These are phyloP conservation scores for Yponomeuta evonymella DNA, from an alignment of 2,888 invertebrate genomes.

Conservation along the genomic window DNA sequence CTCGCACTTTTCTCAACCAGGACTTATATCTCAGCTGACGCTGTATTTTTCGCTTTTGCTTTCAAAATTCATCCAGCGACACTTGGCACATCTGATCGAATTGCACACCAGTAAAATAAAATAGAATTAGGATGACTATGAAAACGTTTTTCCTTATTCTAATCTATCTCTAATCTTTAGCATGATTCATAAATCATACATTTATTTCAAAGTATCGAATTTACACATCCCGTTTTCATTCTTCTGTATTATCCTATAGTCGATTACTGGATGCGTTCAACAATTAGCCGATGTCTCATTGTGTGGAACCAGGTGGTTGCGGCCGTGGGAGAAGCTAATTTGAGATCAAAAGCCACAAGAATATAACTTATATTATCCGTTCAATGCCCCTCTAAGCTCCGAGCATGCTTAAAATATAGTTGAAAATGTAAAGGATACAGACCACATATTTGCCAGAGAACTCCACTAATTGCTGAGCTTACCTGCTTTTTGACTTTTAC, in stretches of 20 bases:
- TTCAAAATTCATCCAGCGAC: no score
- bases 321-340: slow-evolving; percentile 13
- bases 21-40: no score
- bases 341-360: slow-evolving; percentile 2
- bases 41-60: no score
- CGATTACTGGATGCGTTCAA: background rate
- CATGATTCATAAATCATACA: no score
- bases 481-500: background rate
- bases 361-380: background rate
- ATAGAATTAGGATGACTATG: no score
- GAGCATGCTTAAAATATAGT: background rate
- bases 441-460: background rate
- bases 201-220: no score
- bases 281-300: slow-evolving; percentile 7
- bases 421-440: background rate
- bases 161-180: no score
- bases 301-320: background rate
- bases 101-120: no score
- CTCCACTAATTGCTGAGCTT: background rate
- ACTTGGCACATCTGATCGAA: no score
- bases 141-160: no score
- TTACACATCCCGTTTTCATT: background rate
- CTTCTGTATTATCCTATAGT: background rate
- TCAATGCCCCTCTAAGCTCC: background rate
- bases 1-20: no score